Base-by-base conservation (phyloP, 1,140 invertebrate genomes). In the Drosophila ananassae region DNA sequence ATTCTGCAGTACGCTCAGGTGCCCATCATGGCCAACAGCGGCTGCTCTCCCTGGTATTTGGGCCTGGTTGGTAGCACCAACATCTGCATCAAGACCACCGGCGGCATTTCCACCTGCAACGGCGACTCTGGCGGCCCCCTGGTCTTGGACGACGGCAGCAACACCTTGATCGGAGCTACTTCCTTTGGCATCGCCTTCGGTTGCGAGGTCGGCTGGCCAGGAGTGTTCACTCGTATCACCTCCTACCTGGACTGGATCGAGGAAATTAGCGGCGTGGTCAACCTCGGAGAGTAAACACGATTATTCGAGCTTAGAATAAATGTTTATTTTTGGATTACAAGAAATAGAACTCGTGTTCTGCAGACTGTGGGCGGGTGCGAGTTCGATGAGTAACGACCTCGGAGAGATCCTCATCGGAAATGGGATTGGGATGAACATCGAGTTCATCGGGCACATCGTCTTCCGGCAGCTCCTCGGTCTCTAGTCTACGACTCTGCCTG, bases 81-180 rank as follows among this genome's bases (percentile, higher is more conserved):
- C 39, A 75, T 90, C 32, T 90, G 87, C 71, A 90, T 90, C 52
- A 87, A 90, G 64, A 89, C 87, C 58, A 87, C 67, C 13, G 81
- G 87, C 1, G 87, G 76, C 10, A 77, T 5, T 5, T 90, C 90
- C 25, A 91, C 75, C 54, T 91, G 90, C 73, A 89, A 82, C 67
- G 93, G 93, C 55, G 93, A 94, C 82, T 93, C 93, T 68, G 93
- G 93, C 64, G 93, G 94, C 52, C 92, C 93, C 4, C 77, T 94
- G 58, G 89, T 92, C 0, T 55, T 91, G 3, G 24, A 72, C 3
- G 92, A 93, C 47, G 75, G 74, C 12, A 55, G 54, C 4, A 57
- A 79, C 21, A 92, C 92, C 1, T 77, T 93, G 53, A 91, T 94
- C 12, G 94, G 94, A 21, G 87, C 93, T 22, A 91, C 93, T 0